These are phyloP conservation scores for Geococcyx californianus DNA, from an alignment of 2,113 vertebrate species.

Conservation along the genomic window DNA sequence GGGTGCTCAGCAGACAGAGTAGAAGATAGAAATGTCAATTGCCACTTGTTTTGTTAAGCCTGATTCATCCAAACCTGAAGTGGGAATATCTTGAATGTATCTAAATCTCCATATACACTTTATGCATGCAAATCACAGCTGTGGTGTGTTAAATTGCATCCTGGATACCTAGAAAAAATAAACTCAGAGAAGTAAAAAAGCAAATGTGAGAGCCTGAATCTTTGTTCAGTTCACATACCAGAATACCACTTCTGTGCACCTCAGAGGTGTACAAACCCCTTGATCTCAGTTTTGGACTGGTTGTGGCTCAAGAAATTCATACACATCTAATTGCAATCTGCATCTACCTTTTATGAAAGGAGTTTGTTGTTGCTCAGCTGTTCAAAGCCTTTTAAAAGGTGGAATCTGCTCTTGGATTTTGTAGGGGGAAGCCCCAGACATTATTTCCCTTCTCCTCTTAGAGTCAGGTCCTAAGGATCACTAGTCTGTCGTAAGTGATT, in stretches of 20 bases:
- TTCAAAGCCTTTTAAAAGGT: background rate
- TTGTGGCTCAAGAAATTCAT: background rate
- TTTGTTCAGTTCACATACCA: background rate
- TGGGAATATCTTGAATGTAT: background rate
- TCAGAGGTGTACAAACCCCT: background rate
- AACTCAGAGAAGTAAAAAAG: background rate
- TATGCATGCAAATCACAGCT: background rate
- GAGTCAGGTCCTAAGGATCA: background rate
- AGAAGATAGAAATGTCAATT: slow-evolving; percentile 48
- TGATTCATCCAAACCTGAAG: background rate
- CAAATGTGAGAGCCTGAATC: background rate
- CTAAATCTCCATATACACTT: background rate
- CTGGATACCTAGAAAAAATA: background rate
- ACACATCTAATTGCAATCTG: background rate
- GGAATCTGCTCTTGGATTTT: background rate
- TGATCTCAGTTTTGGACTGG: background rate
- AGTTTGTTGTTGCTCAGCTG: background rate
- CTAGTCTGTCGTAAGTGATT: background rate
- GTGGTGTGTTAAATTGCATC: background rate
- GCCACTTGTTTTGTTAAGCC: slow-evolving; percentile 36
- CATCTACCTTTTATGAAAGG: background rate
- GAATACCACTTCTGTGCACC: rapidly evolving
- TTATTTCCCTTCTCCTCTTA: background rate
- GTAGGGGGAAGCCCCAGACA: rapidly evolving
- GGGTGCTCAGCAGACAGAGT: slow-evolving; percentile 14